Evolutionary conservation across 2,113 vertebrate genomes (phyloP).

Genomic region (Scomber scombrus): DNA sequence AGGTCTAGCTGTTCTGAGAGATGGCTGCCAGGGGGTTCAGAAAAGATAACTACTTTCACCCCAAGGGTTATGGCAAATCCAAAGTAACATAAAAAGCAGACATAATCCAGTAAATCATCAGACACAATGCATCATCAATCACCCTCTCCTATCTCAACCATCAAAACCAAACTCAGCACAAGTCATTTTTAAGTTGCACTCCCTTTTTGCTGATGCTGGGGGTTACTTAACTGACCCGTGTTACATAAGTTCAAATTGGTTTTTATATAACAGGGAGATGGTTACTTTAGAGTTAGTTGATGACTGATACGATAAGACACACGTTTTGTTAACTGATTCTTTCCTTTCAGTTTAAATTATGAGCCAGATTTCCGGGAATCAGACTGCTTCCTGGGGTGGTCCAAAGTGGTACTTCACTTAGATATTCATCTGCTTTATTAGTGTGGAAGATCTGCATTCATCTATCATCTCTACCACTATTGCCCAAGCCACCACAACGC

Average conservation of each 20-base stretch:
- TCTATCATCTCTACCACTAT: conserved; percentile 41
- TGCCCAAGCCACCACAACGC: conserved; percentile 22
- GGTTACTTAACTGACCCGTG: conserved; percentile 48
- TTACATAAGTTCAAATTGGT: conserved; percentile 47
- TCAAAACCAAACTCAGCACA: conserved; percentile 52
- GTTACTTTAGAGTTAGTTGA: conserved; percentile 39
- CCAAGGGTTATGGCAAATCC: conserved; percentile 40
- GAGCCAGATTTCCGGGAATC: conserved; percentile 31
- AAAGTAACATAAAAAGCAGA: conserved; percentile 55
- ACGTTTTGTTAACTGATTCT: conserved; percentile 67
- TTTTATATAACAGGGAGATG: conserved; percentile 41
- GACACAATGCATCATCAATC: conserved; percentile 63
- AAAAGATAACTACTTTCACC: conserved; percentile 59
- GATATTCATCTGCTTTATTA: conserved; percentile 71
- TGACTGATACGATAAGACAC: conserved; percentile 65
- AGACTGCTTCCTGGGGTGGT: conserved; percentile 52
- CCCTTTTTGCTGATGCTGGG: conserved; percentile 36
- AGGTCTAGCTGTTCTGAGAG: conserved; percentile 53
- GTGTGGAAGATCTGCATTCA: conserved; percentile 48
- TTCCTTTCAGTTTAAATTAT: conserved; percentile 64
- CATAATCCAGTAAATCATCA: conserved; percentile 55
- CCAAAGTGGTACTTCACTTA: conserved; percentile 52
- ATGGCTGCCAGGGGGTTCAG: conserved; percentile 48
- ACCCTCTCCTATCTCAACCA: conserved; percentile 50
- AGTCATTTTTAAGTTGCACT: conserved; percentile 50